These are phyloP conservation scores for Heliornis fulica DNA, from an alignment of 2,113 vertebrate genomes.

Conservation along the genomic window DNA sequence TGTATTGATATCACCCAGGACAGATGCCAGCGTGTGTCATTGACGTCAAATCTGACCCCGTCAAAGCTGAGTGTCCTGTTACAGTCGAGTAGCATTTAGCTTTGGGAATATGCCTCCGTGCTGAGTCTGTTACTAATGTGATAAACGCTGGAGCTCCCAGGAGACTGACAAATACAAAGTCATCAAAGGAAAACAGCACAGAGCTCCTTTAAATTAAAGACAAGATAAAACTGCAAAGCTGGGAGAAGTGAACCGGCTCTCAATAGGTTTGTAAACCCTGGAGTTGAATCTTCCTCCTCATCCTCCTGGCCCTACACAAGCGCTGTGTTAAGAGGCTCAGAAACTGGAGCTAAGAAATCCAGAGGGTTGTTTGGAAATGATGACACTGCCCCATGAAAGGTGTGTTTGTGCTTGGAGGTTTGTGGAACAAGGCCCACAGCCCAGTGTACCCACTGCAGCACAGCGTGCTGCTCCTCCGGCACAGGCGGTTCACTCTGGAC, in stretches of 20 bases:
- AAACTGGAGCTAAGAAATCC: accelerated
- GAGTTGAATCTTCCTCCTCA: neutral
- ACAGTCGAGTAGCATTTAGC: slow-evolving; percentile 35
- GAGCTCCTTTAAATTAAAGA: neutral
- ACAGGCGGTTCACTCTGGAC: neutral
- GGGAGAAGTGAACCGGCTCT: neutral
- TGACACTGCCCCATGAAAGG: neutral
- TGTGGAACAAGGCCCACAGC: neutral
- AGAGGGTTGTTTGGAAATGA: neutral
- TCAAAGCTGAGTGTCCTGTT: slow-evolving; percentile 38
- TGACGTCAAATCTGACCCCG: slow-evolving; percentile 63
- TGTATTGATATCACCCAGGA: slow-evolving; percentile 28
- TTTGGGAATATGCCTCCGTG: slow-evolving; percentile 13
- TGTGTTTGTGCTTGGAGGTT: neutral
- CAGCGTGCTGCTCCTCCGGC: accelerated
- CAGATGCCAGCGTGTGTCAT: neutral
- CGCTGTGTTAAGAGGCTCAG: neutral
- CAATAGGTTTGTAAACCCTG: accelerated
- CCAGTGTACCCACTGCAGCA: neutral
- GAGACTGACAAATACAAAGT: neutral
- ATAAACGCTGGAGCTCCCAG: neutral
- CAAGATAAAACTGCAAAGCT: neutral
- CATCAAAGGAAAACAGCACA: neutral
- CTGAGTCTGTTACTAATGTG: neutral
- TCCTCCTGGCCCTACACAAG: neutral